Conservation (phyloP, 2,113 vertebrate genomes). For the Mobula hypostoma region DNA sequence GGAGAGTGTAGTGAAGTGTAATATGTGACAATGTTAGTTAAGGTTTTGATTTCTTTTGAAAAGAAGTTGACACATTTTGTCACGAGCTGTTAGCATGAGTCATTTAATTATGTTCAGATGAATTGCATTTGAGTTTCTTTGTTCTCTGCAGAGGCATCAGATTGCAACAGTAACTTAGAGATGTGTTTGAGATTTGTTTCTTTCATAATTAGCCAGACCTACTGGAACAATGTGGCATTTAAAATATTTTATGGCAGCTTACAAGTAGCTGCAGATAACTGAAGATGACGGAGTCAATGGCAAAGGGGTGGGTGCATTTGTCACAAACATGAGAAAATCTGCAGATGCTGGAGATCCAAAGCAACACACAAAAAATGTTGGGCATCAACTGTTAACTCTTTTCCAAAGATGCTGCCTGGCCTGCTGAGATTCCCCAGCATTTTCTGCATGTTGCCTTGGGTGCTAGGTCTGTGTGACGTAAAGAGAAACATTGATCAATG, state of each 20-base stretch:
- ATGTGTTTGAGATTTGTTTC: not conserved
- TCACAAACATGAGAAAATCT: no score
- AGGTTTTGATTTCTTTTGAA: not conserved
- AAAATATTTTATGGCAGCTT: not conserved
- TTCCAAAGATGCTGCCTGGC: no score
- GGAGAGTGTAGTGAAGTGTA: not conserved
- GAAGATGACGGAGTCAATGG: not conserved
- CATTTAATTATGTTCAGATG: not conserved
- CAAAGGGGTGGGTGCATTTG: not conserved
- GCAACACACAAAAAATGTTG: no score
- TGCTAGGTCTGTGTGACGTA: not conserved
- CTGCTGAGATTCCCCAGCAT: no score
- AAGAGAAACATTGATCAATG: not conserved
- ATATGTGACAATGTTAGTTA: not conserved
- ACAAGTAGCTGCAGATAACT: not conserved
- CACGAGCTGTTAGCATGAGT: not conserved
- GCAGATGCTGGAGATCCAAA: no score
- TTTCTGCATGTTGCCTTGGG: no score
- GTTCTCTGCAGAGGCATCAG: not conserved
- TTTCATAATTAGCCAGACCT: not conserved
- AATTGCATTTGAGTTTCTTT: not conserved
- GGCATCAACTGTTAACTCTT: no score
- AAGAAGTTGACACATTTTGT: not conserved
- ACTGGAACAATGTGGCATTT: not conserved
- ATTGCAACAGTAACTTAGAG: not conserved